Percentiles rank a stretch among this genome's conserved stretches.
Evolutionary conservation across 2,888 invertebrate species (phyloP).

Genomic region (Fissipunctia ypsillon): DNA sequence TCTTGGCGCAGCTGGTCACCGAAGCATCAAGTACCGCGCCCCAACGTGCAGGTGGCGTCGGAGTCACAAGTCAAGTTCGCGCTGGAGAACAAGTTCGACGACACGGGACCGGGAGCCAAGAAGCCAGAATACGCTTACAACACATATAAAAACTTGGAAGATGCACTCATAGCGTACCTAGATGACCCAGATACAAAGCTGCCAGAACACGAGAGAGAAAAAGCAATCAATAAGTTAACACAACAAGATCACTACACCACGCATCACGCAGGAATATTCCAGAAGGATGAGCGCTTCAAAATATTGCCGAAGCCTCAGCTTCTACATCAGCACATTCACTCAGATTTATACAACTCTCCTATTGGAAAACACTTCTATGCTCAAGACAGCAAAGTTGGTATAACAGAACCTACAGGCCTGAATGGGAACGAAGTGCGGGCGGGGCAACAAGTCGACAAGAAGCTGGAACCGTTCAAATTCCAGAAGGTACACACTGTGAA

Average conservation of each 20-base stretch:
- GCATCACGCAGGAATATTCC: conserved; percentile 56
- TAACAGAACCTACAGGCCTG: not conserved
- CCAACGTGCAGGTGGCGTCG: conserved; percentile 72
- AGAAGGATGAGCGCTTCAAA: conserved; percentile 74
- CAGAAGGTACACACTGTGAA: conserved; percentile 71
- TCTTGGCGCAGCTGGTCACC: conserved; percentile 43
- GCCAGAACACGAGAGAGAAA: conserved; percentile 78
- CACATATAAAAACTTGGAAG: conserved; percentile 81
- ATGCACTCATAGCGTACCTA: conserved; percentile 80
- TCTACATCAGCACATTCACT: conserved; percentile 9
- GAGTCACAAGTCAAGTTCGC: conserved; percentile 84
- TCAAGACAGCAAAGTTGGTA: conserved; percentile 15
- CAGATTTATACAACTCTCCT: conserved; percentile 12
- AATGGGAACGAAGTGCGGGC: conserved; percentile 22
- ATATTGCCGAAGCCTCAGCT: conserved; percentile 63
- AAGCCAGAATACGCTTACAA: conserved; percentile 79
- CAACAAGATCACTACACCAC: conserved; percentile 41
- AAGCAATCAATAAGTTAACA: conserved; percentile 72
- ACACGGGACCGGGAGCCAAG: conserved; percentile 86
- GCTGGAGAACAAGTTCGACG: conserved; percentile 85
- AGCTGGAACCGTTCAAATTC: conserved; percentile 65
- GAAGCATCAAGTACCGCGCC: conserved; percentile 1
- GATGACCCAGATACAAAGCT: conserved; percentile 85
- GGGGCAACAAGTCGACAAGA: conserved; percentile 27
- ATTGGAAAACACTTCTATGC: conserved; percentile 26